Conservation (phyloP, 2,888 invertebrate genomes). For the Xestia c-nigrum region DNA sequence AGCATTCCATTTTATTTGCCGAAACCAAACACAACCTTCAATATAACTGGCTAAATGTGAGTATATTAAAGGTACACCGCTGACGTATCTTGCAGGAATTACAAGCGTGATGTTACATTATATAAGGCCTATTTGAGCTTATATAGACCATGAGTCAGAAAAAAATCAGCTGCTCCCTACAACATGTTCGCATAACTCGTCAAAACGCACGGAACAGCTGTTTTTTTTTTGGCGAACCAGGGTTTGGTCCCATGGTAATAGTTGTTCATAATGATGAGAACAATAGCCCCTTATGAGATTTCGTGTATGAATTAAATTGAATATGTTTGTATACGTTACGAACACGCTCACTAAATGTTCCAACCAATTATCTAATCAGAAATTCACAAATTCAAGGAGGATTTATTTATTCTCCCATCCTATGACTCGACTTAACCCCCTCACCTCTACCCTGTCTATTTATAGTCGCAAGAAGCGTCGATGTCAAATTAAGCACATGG, state of each 20-base stretch:
- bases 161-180: no score
- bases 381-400: background rate
- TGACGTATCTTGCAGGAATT: background rate
- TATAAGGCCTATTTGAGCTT: no score
- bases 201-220: no score
- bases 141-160: no score
- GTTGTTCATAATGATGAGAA: no score
- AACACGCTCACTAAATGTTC: background rate
- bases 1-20: constrained; percentile 41
- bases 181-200: no score
- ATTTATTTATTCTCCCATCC: constrained; percentile 19
- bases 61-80: background rate
- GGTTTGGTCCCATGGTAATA: no score
- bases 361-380: background rate
- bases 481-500: constrained; percentile 61
- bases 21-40: constrained; percentile 26
- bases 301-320: no score
- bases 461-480: constrained; percentile 32
- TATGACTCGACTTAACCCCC: constrained; percentile 13
- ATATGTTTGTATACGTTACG: background rate
- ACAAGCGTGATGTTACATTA: background rate
- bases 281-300: no score
- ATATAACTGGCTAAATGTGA: background rate
- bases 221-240: no score
- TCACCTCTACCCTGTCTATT: constrained; percentile 32